Evolutionary conservation across 2,797 vertebrate species (phyloP).

Genomic region (Catharus ustulatus): DNA sequence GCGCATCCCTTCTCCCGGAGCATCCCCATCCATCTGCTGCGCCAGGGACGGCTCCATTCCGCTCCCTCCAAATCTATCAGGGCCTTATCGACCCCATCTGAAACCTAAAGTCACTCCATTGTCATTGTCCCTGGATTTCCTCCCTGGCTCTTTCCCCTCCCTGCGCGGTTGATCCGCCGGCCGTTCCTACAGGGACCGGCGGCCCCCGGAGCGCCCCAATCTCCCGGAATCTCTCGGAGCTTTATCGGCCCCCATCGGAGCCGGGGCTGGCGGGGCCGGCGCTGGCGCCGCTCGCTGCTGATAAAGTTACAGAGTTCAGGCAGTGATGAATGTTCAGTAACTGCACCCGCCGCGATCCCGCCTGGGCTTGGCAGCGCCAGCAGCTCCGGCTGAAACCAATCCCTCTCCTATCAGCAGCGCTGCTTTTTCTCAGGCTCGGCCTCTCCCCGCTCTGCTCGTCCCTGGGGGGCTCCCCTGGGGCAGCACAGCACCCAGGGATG

Average conservation of each 20-base stretch:
- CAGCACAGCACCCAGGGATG: not conserved
- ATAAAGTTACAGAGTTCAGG: slow-evolving; percentile 98
- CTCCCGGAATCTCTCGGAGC: slow-evolving; percentile 93
- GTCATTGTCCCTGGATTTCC: slow-evolving; percentile 42
- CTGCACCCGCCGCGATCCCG: slow-evolving; percentile 88
- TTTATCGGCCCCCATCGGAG: slow-evolving; percentile 92
- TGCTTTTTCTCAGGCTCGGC: slow-evolving; percentile 76
- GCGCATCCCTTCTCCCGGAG: not conserved
- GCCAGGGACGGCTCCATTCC: slow-evolving; percentile 30
- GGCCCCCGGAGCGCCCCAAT: slow-evolving; percentile 94
- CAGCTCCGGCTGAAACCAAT: slow-evolving; percentile 79
- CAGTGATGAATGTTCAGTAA: slow-evolving; percentile 97
- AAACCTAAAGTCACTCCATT: slow-evolving; percentile 68
- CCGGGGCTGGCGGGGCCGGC: slow-evolving; percentile 85
- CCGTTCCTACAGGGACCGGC: slow-evolving; percentile 74
- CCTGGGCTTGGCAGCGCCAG: slow-evolving; percentile 85
- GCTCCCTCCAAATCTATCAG: slow-evolving; percentile 57
- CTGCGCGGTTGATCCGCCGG: slow-evolving; percentile 47
- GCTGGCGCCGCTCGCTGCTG: slow-evolving; percentile 88
- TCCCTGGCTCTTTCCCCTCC: not conserved
- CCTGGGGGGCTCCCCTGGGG: not conserved
- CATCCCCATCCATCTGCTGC: slow-evolving; percentile 44
- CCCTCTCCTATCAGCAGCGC: slow-evolving; percentile 75
- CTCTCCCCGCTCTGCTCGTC: slow-evolving; percentile 11
- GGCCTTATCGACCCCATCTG: slow-evolving; percentile 59